Percentiles rank a stretch among this genome's conserved stretches.
These are phyloP conservation scores for Agrochola lychnidis DNA, from an alignment of 2,888 invertebrate species.

Conservation along the genomic window DNA sequence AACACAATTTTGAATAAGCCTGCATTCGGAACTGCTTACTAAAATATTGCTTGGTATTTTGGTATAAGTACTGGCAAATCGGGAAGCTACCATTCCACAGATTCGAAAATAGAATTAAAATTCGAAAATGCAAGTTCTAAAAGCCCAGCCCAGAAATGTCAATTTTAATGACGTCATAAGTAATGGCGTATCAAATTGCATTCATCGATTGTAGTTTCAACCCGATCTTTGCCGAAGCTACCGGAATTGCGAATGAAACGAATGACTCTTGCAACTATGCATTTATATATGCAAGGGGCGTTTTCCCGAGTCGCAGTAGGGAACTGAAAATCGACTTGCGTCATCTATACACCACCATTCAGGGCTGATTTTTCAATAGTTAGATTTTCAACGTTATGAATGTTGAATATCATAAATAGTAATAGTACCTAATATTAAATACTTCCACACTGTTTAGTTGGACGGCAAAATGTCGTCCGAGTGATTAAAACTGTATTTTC, in stretches of 20 bases:
- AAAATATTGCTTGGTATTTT: slow-evolving; percentile 8
- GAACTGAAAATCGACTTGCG: slow-evolving; percentile 29
- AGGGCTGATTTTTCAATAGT: not conserved
- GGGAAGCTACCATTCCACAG: not conserved
- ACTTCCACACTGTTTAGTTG: not conserved
- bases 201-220: not conserved
- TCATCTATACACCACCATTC: not conserved
- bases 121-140: not conserved
- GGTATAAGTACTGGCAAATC: not conserved
- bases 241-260: not conserved
- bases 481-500: not conserved
- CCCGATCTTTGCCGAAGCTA: slow-evolving; percentile 2
- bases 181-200: not conserved
- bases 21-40: not conserved
- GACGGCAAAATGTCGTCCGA: not conserved
- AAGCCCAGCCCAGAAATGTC: not conserved
- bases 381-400: not conserved
- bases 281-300: not conserved
- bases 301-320: not conserved
- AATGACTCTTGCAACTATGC: slow-evolving; percentile 19
- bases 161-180: slow-evolving; percentile 14
- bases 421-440: not conserved
- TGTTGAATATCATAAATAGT: not conserved
- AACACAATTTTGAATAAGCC: not conserved
- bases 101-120: slow-evolving; percentile 1